Base-by-base conservation (phyloP, 2,888 invertebrate species). In the Lamellibrachia satsuma region DNA sequence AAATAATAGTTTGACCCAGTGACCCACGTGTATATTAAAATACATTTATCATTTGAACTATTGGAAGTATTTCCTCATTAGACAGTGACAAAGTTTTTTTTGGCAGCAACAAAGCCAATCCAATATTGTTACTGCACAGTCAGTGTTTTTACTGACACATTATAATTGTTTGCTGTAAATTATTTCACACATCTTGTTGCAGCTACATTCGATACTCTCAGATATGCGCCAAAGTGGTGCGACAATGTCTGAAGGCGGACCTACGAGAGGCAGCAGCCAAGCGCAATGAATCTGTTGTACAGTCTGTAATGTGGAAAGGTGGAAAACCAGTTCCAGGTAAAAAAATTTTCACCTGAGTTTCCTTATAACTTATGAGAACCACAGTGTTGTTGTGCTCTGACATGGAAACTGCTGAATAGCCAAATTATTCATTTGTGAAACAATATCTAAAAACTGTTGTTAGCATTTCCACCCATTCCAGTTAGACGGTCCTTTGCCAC, bases 161-260 rank as follows among this genome's bases (percentile, higher is more conserved):
- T 75, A 75, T 75, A 55, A 55, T 55, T 75, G 22, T 15, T 9
- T 60, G n/a, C 75, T 75, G 75, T 22, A 22, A 75, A 75, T 75
- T 75, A 22, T 15, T 3, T 75, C n/a, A 22, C 22, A 22, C 22
- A 75, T 92, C 75, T 39, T 90, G 57, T 94, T 95, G 94, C 95
- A 99, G 99, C 97, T 99, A 99, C 97, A 98, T 99, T 97, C 98
- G 98, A 97, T 99, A 98, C 97, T 99, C 99, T 93, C 98, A 98
- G 96, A 98, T 99, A 96, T 99, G 99, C 95, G 99, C 99, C 52
- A 97, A 97, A 95, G 97, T 98, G 92, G 97, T 99, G 93, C 97
- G 99, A 93, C 97, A 97, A 96, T 97, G 98, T 22, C 96, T 99
- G 95, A 99, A 99, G 96, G 96, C 97, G 1, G 98, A 98, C 91